Evolutionary conservation across 2,113 vertebrate genomes (phyloP).

Genomic region (Phylloscopus whistleri): DNA sequence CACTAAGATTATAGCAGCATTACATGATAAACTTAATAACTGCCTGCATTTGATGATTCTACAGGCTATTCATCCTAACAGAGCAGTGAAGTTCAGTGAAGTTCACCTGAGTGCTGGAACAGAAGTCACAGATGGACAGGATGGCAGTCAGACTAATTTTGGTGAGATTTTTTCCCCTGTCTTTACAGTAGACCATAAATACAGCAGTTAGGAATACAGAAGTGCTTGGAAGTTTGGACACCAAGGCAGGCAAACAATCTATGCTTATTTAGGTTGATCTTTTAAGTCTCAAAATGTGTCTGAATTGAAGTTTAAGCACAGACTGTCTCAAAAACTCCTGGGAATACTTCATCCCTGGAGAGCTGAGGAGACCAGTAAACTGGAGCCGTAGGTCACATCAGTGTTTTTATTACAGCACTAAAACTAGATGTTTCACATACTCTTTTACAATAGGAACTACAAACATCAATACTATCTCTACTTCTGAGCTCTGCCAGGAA

Average conservation of each 20-base stretch:
- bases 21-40: not conserved
- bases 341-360: not conserved
- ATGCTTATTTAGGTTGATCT: not conserved
- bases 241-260: not conserved
- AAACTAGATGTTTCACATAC: not conserved
- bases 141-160: constrained; percentile 56
- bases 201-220: not conserved
- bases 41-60: constrained; percentile 27
- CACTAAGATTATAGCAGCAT: not conserved
- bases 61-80: constrained; percentile 63
- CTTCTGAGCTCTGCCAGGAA: not conserved
- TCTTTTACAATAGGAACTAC: not conserved
- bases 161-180: constrained; percentile 43
- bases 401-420: not conserved
- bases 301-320: not conserved
- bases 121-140: constrained; percentile 45
- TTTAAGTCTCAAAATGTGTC: not conserved
- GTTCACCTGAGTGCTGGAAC: constrained; percentile 48
- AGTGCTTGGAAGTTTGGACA: not conserved
- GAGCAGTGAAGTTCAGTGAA: constrained; percentile 50
- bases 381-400: not conserved
- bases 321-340: not conserved
- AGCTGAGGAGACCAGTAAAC: not conserved
- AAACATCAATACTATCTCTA: not conserved
- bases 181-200: not conserved